phyloP scores from a whole-genome alignment of 1,140 invertebrate genomes.

The Drosophila tropicalis region DNA sequence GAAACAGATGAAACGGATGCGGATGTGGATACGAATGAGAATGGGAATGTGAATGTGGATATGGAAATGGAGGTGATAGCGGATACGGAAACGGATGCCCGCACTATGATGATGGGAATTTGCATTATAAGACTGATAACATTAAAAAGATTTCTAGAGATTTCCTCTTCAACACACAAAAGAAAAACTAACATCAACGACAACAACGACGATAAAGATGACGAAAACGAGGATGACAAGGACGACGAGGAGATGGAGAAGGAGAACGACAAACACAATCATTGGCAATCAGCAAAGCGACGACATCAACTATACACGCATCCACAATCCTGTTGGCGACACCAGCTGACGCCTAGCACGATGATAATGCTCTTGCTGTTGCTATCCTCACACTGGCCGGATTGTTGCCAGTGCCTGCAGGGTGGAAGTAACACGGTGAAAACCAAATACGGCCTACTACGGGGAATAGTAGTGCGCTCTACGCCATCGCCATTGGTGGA shows the following conservation, averaged over 20 bases:
- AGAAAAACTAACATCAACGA: conserved; percentile 17
- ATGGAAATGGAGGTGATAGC: conserved; percentile 21
- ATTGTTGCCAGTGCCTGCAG: conserved; percentile 72
- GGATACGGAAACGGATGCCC: conserved; percentile 45
- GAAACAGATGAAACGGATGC: conserved; percentile 26
- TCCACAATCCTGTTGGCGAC: conserved; percentile 46
- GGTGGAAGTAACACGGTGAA: conserved; percentile 89
- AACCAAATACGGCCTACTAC: conserved; percentile 93
- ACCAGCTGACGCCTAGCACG: conserved; percentile 39
- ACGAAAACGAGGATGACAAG: conserved; percentile 36
- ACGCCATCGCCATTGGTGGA: conserved; percentile 92
- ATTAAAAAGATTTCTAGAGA: conserved; percentile 82
- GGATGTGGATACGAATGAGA: conserved; percentile 21
- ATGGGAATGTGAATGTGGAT: conserved; percentile 24
- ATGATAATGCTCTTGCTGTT: conserved; percentile 55
- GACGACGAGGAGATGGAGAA: conserved; percentile 21
- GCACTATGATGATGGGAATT: conserved; percentile 75
- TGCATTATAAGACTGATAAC: conserved; percentile 83
- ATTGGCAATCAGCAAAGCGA: conserved; percentile 35
- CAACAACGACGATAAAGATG: neutral
- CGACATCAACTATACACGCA: conserved; percentile 35
- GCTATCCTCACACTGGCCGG: conserved; percentile 72
- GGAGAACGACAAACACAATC: conserved; percentile 37
- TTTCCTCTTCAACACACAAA: conserved; percentile 45
- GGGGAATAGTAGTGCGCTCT: conserved; percentile 91